phyloP scores from a whole-genome alignment of 2,113 vertebrate genomes.

The Pterocles gutturalis region DNA sequence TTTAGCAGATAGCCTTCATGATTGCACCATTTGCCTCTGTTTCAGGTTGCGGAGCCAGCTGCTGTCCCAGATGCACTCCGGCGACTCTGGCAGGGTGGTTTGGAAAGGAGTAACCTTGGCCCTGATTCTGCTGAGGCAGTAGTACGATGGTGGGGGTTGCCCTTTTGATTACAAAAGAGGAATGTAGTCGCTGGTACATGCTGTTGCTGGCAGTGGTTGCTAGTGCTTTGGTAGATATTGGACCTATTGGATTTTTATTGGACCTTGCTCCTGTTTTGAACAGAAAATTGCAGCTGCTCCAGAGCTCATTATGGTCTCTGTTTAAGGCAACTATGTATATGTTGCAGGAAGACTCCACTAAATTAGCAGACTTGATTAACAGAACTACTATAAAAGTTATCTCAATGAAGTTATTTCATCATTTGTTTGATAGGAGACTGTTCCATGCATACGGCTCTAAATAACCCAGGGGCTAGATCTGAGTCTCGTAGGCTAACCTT shows the following conservation, averaged over 20 bases:
- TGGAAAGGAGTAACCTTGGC: not conserved
- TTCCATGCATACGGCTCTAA: not conserved
- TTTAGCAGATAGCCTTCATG: not conserved
- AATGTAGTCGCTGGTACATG: accelerated
- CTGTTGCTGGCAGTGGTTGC: not conserved
- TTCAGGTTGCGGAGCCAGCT: not conserved
- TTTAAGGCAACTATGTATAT: not conserved
- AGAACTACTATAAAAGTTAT: not conserved
- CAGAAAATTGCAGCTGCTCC: not conserved
- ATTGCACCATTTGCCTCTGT: accelerated
- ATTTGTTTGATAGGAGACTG: not conserved
- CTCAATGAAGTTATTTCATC: not conserved
- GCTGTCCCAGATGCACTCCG: accelerated
- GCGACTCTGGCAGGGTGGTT: not conserved
- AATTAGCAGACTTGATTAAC: not conserved
- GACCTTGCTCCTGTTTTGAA: not conserved
- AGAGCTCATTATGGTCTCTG: not conserved
- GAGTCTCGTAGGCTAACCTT: not conserved
- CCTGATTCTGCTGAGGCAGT: not conserved
- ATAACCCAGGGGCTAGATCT: not conserved
- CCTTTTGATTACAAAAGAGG: not conserved
- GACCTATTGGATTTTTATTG: too few species aligned
- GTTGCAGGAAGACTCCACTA: not conserved
- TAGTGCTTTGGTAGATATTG: not conserved
- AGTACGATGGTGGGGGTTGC: not conserved